Percentiles rank a stretch among this genome's conserved stretches.
Evolutionary conservation across 2,888 invertebrate species (phyloP).

Genomic region (Latrodectus elegans): DNA sequence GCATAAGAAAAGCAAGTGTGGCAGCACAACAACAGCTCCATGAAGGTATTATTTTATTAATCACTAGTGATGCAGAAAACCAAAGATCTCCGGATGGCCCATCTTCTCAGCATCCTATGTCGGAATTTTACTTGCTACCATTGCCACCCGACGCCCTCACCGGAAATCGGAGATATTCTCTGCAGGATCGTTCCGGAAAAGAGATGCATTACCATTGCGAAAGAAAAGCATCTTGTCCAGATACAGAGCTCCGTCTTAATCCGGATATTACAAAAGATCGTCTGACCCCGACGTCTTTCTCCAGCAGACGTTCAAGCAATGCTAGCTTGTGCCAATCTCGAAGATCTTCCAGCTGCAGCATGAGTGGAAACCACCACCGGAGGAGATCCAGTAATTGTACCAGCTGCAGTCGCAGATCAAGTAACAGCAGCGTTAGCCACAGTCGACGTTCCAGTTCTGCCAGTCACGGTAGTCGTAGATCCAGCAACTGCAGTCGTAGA

Average conservation of each 20-base stretch:
- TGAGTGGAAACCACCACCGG: slow-evolving; percentile 24
- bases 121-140: slow-evolving; percentile 56
- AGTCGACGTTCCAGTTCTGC: slow-evolving; percentile 60
- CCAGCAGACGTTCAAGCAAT: slow-evolving; percentile 53
- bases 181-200: slow-evolving; percentile 37
- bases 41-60: slow-evolving; percentile 57
- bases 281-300: slow-evolving; percentile 54
- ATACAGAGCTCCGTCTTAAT: slow-evolving; percentile 33
- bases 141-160: slow-evolving; percentile 42
- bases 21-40: slow-evolving; percentile 39
- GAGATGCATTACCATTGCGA: slow-evolving; percentile 31
- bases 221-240: slow-evolving; percentile 64
- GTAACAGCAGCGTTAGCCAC: slow-evolving; percentile 57
- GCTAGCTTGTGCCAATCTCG: slow-evolving; percentile 46
- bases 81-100: slow-evolving; percentile 52
- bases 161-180: slow-evolving; percentile 51
- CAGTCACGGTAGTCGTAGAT: slow-evolving; percentile 32
- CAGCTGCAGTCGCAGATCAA: slow-evolving; percentile 36
- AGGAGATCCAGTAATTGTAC: slow-evolving; percentile 8
- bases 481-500: slow-evolving; percentile 55
- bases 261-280: slow-evolving; percentile 48
- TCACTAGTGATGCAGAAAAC: slow-evolving; percentile 50
- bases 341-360: slow-evolving; percentile 48
- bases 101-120: slow-evolving; percentile 36
- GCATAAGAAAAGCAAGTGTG: slow-evolving; percentile 39